A percentile compares a stretch with the other conserved stretches of the same genome.
Evolutionary conservation across 2,113 vertebrate species (phyloP).

Genomic region (Pungitius pungitius): DNA sequence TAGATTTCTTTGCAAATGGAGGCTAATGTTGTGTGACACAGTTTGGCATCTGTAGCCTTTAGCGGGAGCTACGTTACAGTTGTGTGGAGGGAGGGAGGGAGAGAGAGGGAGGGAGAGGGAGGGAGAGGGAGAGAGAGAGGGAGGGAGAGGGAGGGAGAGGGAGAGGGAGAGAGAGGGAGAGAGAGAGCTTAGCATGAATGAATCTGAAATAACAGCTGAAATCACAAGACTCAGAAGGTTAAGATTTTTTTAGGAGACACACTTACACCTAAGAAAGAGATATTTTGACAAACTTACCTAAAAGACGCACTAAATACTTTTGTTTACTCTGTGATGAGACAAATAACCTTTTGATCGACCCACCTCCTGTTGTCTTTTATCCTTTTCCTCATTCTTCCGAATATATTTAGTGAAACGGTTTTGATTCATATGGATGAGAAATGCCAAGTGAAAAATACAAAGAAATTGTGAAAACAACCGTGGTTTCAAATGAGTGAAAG

Average conservation of each 20-base stretch:
- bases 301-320: background rate
- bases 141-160: background rate
- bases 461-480: background rate
- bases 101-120: background rate
- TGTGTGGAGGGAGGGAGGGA: background rate
- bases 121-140: background rate
- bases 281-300: background rate
- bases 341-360: no score
- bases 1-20: slow-evolving; percentile 7
- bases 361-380: no score
- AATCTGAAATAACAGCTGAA: background rate
- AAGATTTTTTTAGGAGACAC: no score
- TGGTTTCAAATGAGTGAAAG: background rate
- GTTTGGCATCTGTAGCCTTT: background rate
- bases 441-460: background rate
- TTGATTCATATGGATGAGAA: background rate
- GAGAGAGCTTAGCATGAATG: no score
- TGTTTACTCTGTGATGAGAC: no score
- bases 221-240: background rate
- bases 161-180: no score
- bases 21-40: slow-evolving; percentile 20
- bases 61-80: background rate
- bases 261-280: background rate
- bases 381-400: no score
- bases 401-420: no score